Evolutionary conservation across 2,113 vertebrate species (phyloP), one percentile per base, ranked within the genome.

Genomic region (Myotis lucifugus): DNA sequence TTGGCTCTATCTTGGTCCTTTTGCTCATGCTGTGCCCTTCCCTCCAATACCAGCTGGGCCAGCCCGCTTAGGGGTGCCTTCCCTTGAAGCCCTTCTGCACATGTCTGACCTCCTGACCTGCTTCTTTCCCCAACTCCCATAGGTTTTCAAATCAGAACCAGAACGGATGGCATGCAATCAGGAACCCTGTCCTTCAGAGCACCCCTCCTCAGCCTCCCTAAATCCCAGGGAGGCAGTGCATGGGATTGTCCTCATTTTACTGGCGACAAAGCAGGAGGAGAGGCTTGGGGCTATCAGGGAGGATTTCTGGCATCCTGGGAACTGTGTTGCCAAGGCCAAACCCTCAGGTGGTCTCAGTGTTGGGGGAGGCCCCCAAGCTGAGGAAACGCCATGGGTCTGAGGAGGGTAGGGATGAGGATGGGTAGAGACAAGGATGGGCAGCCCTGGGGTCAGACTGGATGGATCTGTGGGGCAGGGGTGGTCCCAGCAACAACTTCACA

Each of bases 401-500:
- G 42, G 0, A 13, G 46, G 42, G 52, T 23, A 11, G 37, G 42
- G 48, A 12, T 0, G 5, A 15, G 25, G 12, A 19, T 18, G 0
- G 59, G 48, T 23, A 11, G 37, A 50, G 48, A 12, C 1, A 7
- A 15, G 25, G 12, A 19, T 18, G 0, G 59, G 48, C 48, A 61
- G 4, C 52, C 4, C 0, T 25, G 2, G 37, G 25, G 19, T 76
- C 81, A 21, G 25, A 21, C 8, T 7, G 32, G 15, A 79, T 78
- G 10, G 40, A 21, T 56, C 61, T 5, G 0, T 1, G 8, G 27
- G 13, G 10, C 46, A 21, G 14, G 42, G 73, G 67, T 70, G 17
- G 2, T 5, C 2, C 29, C 48, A 17, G 29, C 50, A 29, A 8
- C 34, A 42, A 25, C 11, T 1, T 78, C 9, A n/a, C 8, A 54